Evolutionary conservation across 1,140 invertebrate genomes (phyloP).

Genomic region (Monomorium pharaonis): DNA sequence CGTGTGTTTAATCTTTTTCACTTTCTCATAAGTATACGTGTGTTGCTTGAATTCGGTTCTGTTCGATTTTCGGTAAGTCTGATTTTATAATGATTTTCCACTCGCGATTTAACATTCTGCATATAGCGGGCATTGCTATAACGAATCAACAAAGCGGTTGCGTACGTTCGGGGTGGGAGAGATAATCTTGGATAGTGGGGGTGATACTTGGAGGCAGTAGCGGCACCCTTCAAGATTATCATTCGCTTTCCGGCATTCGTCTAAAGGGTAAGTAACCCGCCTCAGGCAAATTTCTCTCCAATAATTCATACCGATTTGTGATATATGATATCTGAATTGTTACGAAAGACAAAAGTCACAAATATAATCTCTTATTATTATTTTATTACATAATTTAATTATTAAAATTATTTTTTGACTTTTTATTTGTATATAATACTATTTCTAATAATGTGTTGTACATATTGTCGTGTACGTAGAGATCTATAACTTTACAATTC

Average conservation of each 20-base stretch:
- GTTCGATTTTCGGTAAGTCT: background rate
- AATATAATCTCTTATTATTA: background rate
- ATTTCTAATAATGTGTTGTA: background rate
- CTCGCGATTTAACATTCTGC: background rate
- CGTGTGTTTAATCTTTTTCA: background rate
- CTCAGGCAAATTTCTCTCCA: background rate
- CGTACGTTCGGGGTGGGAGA: slow-evolving; percentile 56
- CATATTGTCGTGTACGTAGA: background rate
- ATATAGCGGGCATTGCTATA: slow-evolving; percentile 19
- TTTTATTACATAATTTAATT: background rate
- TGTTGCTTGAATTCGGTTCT: background rate
- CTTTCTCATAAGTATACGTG: background rate
- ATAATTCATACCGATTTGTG: background rate
- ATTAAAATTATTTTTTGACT: slow-evolving; percentile 28
- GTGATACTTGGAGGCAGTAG: slow-evolving; percentile 61
- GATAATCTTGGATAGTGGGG: slow-evolving; percentile 59
- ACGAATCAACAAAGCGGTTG: slow-evolving; percentile 47
- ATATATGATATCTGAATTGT: background rate
- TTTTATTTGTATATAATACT: background rate
- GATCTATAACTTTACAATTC: background rate
- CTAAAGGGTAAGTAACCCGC: slow-evolving; percentile 59
- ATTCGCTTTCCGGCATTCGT: slow-evolving; percentile 54
- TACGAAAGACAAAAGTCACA: background rate
- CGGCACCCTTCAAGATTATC: slow-evolving; percentile 63
- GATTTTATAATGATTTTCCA: background rate